Evolutionary conservation across 2,113 vertebrate species (phyloP), one percentile per base, ranked within the genome.

Genomic region (Lagopus muta): DNA sequence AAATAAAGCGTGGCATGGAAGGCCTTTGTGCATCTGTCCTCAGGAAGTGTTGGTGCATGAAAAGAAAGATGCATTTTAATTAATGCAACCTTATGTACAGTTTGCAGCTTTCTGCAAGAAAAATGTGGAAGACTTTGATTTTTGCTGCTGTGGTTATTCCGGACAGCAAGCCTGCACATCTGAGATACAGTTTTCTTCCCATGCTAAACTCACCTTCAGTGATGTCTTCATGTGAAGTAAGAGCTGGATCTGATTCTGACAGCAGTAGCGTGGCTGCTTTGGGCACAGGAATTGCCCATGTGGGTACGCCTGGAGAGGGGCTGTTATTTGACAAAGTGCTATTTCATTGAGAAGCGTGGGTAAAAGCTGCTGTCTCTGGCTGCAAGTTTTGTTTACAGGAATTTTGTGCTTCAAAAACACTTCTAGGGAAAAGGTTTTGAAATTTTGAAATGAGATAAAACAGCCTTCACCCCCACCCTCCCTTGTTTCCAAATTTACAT

Each of bases 251-350:
- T 57, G 6, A 1, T 58, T 40, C 67, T 61, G 50, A 4, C 42
- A 0, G 1, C 48, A 60, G 19, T 0, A 3, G 3, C 0, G 1
- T 2, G 75, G 5, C 13, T 13, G 1, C 1, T 52, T 38, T 4
- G 32, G 34, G 74, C 34, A 50, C n/a, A 73, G 48, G 88, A 83
- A 58, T 11, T 21, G 24, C 32, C 47, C 43, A 52, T 52, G 6
- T 10, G 78, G 77, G 69, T 90, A 6, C 17, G 11, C 45, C 19
- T 42, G 52, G 71, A 34, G 50, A 69, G 57, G 32, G 2, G 1
- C 24, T 82, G 77, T 64, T 19, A 28, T 70, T 58, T 3, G 2
- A 8, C 21, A 7, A 74, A 50, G 21, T 40, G 10, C 52, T 58
- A 38, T 28, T 92, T 83, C 20, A 3, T 4, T 75, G 47, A 43